Percentiles rank a stretch among this genome's conserved stretches.
Conservation (phyloP, 92 coral and sea anemone genomes). For the Galaxea fascicularis region DNA sequence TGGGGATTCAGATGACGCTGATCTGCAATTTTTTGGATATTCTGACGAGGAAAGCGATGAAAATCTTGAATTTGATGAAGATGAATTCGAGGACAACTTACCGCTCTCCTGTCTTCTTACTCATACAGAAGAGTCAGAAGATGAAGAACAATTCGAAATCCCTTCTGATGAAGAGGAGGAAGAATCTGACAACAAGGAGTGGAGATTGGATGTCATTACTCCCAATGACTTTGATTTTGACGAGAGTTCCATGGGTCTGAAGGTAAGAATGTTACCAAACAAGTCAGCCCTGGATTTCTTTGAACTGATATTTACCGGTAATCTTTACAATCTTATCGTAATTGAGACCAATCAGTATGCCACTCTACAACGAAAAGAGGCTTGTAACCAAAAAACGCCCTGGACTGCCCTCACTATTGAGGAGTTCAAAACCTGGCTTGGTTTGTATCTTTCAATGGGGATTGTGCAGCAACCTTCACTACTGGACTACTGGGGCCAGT, state of each 20-base stretch:
- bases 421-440: constrained; percentile 54
- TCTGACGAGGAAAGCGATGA: constrained; percentile 22
- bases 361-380: constrained; percentile 21
- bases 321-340: constrained; percentile 31
- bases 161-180: not conserved
- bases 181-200: not conserved
- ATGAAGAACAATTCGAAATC: not conserved
- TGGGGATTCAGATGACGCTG: not conserved
- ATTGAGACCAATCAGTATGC: constrained; percentile 39
- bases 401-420: constrained; percentile 39
- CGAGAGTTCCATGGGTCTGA: not conserved
- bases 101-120: not conserved
- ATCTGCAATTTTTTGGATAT: constrained; percentile 24
- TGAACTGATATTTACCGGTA: constrained; percentile 2
- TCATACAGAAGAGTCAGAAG: constrained; percentile 3
- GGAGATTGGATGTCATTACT: not conserved
- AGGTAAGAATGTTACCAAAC: constrained; percentile 9
- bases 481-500: constrained; percentile 35
- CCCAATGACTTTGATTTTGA: constrained; percentile 37
- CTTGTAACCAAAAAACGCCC: constrained; percentile 26
- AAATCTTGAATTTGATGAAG: constrained; percentile 11
- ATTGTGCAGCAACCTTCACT: constrained; percentile 52
- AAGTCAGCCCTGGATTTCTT: constrained; percentile 22
- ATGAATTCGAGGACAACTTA: not conserved
- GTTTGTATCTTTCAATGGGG: constrained; percentile 48